Evolutionary conservation across 2,113 vertebrate genomes (phyloP).

Genomic region (Nicator chloris): DNA sequence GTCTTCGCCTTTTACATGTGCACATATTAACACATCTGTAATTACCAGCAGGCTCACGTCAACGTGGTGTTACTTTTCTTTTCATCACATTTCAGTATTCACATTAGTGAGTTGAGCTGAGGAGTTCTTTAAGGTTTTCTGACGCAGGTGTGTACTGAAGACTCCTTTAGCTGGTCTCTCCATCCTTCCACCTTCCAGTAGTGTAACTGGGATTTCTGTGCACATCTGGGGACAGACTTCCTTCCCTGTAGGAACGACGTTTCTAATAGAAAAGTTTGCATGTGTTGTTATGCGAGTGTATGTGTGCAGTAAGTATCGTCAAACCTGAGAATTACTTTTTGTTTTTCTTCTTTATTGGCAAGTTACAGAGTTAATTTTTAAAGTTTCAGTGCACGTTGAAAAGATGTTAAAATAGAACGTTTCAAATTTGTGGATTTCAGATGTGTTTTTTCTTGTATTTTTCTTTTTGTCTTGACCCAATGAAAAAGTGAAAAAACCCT

Average conservation of each 20-base stretch:
- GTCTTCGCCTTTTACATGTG: neutral
- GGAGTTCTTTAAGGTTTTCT: neutral
- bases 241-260: neutral
- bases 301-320: accelerated
- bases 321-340: neutral
- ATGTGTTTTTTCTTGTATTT: neutral
- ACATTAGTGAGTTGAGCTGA: neutral
- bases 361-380: neutral
- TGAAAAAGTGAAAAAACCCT: neutral
- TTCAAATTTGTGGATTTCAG: neutral
- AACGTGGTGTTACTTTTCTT: neutral
- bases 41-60: neutral
- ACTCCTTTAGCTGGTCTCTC: neutral
- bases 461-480: neutral
- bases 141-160: neutral
- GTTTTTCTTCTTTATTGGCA: neutral
- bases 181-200: neutral
- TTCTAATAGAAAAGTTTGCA: neutral
- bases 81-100: neutral
- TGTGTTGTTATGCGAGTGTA: neutral
- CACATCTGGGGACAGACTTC: neutral
- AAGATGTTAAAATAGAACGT: neutral
- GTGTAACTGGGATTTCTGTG: neutral
- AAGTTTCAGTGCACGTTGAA: neutral
- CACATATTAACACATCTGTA: neutral